Conservation (phyloP, 2,888 invertebrate genomes). For the Synanthedon tipuliformis region DNA sequence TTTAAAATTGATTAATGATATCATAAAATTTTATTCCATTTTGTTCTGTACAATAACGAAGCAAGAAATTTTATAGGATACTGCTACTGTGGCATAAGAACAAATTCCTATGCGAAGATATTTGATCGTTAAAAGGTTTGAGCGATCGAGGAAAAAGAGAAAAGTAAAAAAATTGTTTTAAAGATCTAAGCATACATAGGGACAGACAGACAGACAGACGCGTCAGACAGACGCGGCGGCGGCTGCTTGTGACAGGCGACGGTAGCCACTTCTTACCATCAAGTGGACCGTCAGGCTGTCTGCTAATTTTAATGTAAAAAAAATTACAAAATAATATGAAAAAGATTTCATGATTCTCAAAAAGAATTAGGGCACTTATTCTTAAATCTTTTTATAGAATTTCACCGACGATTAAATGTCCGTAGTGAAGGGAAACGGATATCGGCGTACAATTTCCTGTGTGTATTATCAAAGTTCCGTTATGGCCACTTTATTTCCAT, state of each 20-base stretch:
- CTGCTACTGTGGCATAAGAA: not conserved
- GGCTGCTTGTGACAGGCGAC: too few relatives aligned
- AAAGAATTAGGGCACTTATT: not conserved
- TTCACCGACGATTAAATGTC: not conserved
- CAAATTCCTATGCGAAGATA: not conserved
- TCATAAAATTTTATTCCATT: not conserved
- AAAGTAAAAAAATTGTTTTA: too few relatives aligned
- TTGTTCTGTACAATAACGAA: not conserved
- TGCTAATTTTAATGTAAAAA: too few relatives aligned
- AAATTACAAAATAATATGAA: not conserved
- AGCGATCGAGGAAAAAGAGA: not conserved
- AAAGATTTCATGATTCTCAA: not conserved
- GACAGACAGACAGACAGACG: too few relatives aligned
- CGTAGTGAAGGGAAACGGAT: not conserved
- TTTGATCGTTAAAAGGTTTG: not conserved
- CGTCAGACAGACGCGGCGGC: too few relatives aligned
- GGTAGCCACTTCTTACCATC: too few relatives aligned
- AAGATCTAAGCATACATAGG: too few relatives aligned
- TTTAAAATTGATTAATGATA: not conserved
- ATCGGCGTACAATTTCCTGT: constrained; percentile 2
- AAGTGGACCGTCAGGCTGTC: too few relatives aligned
- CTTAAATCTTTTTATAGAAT: not conserved
- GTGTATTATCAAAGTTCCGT: constrained; percentile 4
- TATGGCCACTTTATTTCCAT: constrained; percentile 27
- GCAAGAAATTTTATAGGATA: not conserved